Base-by-base conservation (phyloP, 1,140 invertebrate species). In the Pararge aegeria region DNA sequence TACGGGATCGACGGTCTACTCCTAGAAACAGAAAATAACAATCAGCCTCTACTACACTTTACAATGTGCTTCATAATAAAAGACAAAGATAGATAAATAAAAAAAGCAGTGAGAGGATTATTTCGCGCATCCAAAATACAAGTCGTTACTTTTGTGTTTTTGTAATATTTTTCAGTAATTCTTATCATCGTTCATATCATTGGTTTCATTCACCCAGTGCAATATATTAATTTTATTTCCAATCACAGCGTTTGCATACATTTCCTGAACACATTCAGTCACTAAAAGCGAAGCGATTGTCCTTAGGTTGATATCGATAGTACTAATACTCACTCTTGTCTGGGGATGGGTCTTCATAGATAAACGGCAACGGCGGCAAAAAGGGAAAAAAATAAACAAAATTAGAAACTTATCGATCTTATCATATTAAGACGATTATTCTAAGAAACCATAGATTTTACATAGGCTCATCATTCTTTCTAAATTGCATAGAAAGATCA, bases 1-100 rank as follows among this genome's bases (percentile, higher is more conserved):
- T 91, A 91, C 90, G 84, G 83, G 84, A 91, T 89, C 80, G 90
- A 90, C 68, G 89, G 87, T 90, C 90, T 91, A 91, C 89, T 90
- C 89, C 90, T 91, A 91, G 85, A 91, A 91, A 91, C 84, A 90
- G 89, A 88, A 90, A 87, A 89, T 80, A 81, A 83, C 82, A 84
- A 81, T 89, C 83, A 89, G 83, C 83, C 78, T 81, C 83, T 84
- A 87, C 78, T 66, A 77, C 68, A 74, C 74, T 65, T 70, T 69
- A 75, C 75, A 77, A 58, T 67, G 60, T 74, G 64, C 74, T 61
- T 71, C 46, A 72, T 69, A 55, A 66, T 68, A 75, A 73, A 73
- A 73, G 70, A 74, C 55, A 72, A 62, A 68, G 60, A 70, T 59
- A 73, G 55, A 61, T 40, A 49, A 55, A 65, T 70, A 70, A 68